These are phyloP conservation scores for Entelurus aequoreus DNA, from an alignment of 2,113 vertebrate genomes.

Conservation along the genomic window DNA sequence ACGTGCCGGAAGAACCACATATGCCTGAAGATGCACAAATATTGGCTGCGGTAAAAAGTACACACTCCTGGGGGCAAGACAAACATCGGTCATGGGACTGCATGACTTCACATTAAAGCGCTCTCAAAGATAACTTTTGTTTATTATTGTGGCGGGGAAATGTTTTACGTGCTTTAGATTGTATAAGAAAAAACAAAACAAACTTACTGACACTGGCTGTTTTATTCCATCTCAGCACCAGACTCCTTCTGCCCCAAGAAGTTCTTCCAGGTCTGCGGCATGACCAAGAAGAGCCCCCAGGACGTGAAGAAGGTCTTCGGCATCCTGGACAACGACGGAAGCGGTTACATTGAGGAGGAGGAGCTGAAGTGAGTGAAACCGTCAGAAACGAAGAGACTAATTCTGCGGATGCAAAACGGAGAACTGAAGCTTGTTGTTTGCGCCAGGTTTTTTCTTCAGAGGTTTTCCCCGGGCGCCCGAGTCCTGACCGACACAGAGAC, in stretches of 20 bases:
- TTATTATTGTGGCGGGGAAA: too few relatives aligned
- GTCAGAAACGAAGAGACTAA: not conserved
- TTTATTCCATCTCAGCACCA: conserved; percentile 73
- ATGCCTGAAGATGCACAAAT: not conserved
- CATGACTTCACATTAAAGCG: too few relatives aligned
- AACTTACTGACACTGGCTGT: not conserved
- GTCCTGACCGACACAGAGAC: conserved; percentile 85
- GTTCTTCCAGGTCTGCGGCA: conserved; percentile 92
- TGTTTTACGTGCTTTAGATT: too few relatives aligned
- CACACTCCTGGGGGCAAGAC: not conserved
- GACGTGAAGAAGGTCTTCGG: conserved; percentile 88
- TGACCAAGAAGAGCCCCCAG: conserved; percentile 82
- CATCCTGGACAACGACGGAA: conserved; percentile 87
- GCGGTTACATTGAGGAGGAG: conserved; percentile 88
- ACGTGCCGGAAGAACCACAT: not conserved
- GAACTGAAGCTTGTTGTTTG: not conserved
- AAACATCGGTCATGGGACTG: not conserved
- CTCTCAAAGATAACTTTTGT: too few relatives aligned
- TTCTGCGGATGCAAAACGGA: too few relatives aligned
- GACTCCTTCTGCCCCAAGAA: conserved; percentile 91
- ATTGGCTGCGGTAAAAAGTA: not conserved
- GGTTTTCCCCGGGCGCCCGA: conserved; percentile 82
- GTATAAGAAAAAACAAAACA: too few relatives aligned
- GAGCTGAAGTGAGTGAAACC: conserved; percentile 89
- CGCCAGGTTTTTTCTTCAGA: conserved; percentile 91